Base-by-base conservation (phyloP, 1,140 invertebrate genomes). In the Lasaia peninsularis region DNA sequence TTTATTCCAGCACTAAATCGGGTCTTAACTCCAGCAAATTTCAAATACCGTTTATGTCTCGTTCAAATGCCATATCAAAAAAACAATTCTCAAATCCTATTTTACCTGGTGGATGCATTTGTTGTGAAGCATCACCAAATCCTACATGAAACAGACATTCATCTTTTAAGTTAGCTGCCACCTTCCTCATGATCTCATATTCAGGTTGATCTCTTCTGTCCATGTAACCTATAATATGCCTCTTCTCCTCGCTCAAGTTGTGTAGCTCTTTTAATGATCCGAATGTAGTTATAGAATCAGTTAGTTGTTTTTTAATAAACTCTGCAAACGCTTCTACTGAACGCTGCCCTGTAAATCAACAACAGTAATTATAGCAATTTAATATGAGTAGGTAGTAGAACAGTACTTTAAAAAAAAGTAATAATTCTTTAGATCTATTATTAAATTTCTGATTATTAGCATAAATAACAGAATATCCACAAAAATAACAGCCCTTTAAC, bases 91-190 rank as follows among this genome's bases (percentile, higher is more conserved):
- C 4, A 28, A 28, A 0, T 11, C 8, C 2, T 18, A 8, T 21
- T 33, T 61, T 74, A 92, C 91, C 91, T 68, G 95, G 93, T 56
- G 95, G 95, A 90, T 96, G 95, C 96, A 97, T 96, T 65, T 93
- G 91, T 65, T 91, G 86, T 18, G 94, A 93, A 35, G 92, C 94
- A 89, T 95, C 98, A 89, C 97, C 98, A 90, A 98, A 95, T 0
- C 96, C 97, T 77, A 95, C 95, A 88, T 97, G 95, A 77, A 99
- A 99, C 61, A 95, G 91, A 75, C 98, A 99, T 75, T 99, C 98
- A 75, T 99, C 98, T 75, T 98, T 97, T 0, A 99, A 89, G 86
- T 95, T 96, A 1, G 93, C 93, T 0, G 97, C 96, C 3, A 97
- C 95, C 78, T 93, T 93, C 58, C 95, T 91, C 73, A 97, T 95